Conservation (phyloP, 2,888 invertebrate species). For the Oscheius sp. region DNA sequence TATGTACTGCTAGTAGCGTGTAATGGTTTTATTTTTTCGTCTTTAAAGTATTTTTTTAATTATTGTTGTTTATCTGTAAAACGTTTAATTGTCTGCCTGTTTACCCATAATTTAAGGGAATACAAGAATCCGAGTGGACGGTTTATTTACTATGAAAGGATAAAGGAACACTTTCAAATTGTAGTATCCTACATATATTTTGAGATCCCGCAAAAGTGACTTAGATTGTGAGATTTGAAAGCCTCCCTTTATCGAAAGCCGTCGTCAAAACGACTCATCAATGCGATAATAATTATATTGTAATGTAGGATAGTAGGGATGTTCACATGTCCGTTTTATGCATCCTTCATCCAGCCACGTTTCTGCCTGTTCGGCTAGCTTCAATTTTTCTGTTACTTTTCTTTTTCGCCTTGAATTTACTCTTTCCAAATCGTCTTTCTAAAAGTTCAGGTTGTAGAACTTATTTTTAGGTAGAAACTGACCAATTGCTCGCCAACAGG, state of each 20-base stretch:
- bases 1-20: constrained; percentile 51
- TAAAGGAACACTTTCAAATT: no score
- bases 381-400: no score
- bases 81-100: neutral
- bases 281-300: constrained; percentile 6
- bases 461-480: no score
- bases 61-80: neutral
- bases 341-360: constrained; percentile 10
- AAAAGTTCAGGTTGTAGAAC: no score
- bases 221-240: no score
- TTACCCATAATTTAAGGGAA: neutral
- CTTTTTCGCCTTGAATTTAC: neutral
- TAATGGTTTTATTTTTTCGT: neutral
- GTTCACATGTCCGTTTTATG: neutral
- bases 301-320: constrained; percentile 14
- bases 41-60: neutral
- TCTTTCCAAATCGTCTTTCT: neutral
- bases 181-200: no score
- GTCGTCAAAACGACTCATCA: neutral
- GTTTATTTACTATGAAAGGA: no score
- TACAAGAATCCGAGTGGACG: no score
- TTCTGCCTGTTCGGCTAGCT: neutral
- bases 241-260: neutral
- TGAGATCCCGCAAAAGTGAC: no score
- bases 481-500: neutral